phyloP scores from a whole-genome alignment of 2,797 vertebrate species.

The Scarus forsteni region DNA sequence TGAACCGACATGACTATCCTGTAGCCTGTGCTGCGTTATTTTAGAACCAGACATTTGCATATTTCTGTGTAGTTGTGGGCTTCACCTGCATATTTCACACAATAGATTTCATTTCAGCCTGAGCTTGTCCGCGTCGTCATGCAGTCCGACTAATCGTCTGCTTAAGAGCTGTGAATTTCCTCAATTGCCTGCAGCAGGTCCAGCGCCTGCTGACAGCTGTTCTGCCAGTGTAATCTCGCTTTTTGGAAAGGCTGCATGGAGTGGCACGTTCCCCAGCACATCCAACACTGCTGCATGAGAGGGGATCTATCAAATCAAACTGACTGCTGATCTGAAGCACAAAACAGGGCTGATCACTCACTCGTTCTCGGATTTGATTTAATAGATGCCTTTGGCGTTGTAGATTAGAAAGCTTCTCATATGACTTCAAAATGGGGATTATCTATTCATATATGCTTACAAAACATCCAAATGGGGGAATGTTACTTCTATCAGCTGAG shows the following conservation, averaged over 20 bases:
- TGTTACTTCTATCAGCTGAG: not conserved
- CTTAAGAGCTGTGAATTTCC: conserved; percentile 18
- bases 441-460: not conserved
- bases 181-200: conserved; percentile 12
- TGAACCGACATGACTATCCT: conserved; percentile 18
- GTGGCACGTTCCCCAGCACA: conserved; percentile 1
- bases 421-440: not conserved
- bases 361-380: not conserved
- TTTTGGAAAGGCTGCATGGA: conserved; percentile 9
- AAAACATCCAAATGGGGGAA: not conserved
- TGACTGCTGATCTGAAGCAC: not conserved
- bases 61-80: conserved; percentile 10
- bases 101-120: not conserved
- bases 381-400: conserved; percentile 1
- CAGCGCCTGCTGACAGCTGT: conserved; percentile 29
- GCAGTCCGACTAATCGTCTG: conserved; percentile 10
- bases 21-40: conserved; percentile 32
- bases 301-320: not conserved
- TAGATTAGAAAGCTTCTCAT: not conserved
- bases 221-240: conserved; percentile 5
- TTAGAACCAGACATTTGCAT: not conserved
- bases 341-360: not conserved
- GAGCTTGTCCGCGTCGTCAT: not conserved
- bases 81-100: not conserved
- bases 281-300: not conserved